These are phyloP conservation scores for Apantesis nais DNA, from an alignment of 2,888 invertebrate species.

Conservation along the genomic window DNA sequence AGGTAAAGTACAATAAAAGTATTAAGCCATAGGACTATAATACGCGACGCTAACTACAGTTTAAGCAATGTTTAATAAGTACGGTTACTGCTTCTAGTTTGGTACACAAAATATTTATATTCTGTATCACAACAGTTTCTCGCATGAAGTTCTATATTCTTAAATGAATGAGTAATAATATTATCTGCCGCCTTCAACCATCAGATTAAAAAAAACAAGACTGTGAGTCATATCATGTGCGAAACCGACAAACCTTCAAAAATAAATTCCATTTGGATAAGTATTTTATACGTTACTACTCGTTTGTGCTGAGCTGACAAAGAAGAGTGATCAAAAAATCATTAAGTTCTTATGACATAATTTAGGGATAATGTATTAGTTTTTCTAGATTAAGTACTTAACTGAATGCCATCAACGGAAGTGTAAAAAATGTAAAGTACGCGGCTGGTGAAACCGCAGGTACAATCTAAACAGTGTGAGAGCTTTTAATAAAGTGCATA, in stretches of 20 bases:
- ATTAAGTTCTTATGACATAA: neutral
- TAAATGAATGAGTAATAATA: conserved; percentile 3
- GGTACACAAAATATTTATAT: neutral
- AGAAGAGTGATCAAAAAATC: neutral
- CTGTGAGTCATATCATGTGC: conserved; percentile 8
- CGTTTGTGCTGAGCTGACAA: neutral
- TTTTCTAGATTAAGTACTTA: no score
- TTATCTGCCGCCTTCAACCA: neutral
- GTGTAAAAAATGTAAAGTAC: no score
- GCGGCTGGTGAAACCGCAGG: no score
- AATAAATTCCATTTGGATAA: neutral
- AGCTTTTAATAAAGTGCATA: no score
- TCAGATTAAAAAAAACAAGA: neutral
- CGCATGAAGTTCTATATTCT: neutral
- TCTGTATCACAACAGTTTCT: neutral
- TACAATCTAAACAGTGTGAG: no score
- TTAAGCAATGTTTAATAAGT: neutral
- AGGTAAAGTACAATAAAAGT: neutral
- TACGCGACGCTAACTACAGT: neutral
- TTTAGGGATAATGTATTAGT: no score
- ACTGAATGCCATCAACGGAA: no score
- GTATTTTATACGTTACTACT: neutral
- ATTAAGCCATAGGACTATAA: neutral
- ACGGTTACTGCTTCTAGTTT: neutral
- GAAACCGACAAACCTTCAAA: conserved; percentile 1